Evolutionary conservation across 1,140 invertebrate species (phyloP).

Genomic region (Oryzaephilus surinamensis): DNA sequence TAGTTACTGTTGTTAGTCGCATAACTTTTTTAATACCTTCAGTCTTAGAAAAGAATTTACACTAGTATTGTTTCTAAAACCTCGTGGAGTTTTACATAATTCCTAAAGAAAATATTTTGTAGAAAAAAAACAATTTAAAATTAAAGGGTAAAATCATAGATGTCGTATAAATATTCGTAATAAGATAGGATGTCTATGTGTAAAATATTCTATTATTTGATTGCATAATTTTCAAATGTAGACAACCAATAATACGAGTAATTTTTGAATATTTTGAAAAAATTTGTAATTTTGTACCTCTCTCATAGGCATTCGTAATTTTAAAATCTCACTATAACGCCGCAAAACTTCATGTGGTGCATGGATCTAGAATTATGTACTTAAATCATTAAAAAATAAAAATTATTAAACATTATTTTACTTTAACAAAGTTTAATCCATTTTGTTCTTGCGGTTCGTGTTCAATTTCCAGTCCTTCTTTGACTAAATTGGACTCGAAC

Average conservation of each 20-base stretch:
- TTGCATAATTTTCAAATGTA: background rate
- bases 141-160: background rate
- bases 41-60: no score
- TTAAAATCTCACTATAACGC: conserved; percentile 87
- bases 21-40: no score
- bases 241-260: background rate
- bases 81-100: conserved; percentile 28
- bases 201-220: no score
- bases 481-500: conserved; percentile 56
- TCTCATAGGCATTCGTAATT: conserved; percentile 91
- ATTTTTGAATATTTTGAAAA: background rate
- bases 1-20: no score
- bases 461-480: conserved; percentile 58
- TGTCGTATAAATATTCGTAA: background rate
- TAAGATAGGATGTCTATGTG: no score
- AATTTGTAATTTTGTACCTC: no score
- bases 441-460: conserved; percentile 47
- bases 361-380: conserved; percentile 53
- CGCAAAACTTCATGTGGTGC: conserved; percentile 74
- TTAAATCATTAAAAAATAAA: conserved; percentile 2
- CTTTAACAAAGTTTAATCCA: conserved; percentile 59
- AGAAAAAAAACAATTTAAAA: conserved; percentile 9
- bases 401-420: conserved; percentile 15
- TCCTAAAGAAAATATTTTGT: conserved; percentile 22
- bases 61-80: conserved; percentile 25